Conservation (phyloP, 2,888 invertebrate genomes). For the Pollenia amentaria region DNA sequence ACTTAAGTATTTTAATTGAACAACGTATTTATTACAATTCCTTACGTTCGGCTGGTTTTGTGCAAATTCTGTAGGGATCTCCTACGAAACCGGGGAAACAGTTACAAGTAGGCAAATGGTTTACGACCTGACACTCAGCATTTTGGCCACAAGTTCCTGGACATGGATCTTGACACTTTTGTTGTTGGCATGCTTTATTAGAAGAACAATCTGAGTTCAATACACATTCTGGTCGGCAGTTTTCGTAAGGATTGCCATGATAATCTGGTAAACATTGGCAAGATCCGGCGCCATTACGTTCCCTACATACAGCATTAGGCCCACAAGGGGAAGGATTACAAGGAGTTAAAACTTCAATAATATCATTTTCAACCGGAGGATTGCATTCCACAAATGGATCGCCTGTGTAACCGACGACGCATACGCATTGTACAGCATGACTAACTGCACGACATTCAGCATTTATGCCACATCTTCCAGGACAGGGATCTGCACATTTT, state of each 20-base stretch:
- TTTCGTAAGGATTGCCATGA: constrained; percentile 91
- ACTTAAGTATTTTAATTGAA: constrained; percentile 68
- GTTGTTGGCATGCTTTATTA: constrained; percentile 89
- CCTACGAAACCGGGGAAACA: constrained; percentile 90
- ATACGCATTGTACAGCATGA: constrained; percentile 90
- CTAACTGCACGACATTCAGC: constrained; percentile 91
- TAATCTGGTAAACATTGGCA: constrained; percentile 90
- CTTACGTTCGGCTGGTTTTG: constrained; percentile 86
- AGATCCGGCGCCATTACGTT: constrained; percentile 87
- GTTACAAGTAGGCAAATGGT: constrained; percentile 89
- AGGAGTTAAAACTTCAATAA: constrained; percentile 86
- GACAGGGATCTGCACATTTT: constrained; percentile 91
- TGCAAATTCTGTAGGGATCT: constrained; percentile 89
- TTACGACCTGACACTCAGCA: constrained; percentile 90
- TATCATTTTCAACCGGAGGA: constrained; percentile 81
- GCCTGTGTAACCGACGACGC: constrained; percentile 88
- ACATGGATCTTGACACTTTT: constrained; percentile 92
- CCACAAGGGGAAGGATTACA: constrained; percentile 88
- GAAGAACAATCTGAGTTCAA: constrained; percentile 90
- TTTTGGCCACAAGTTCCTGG: constrained; percentile 91
- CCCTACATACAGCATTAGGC: constrained; percentile 90
- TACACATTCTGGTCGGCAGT: constrained; percentile 90
- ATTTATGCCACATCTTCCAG: constrained; percentile 89
- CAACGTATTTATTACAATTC: constrained; percentile 74
- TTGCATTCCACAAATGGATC: constrained; percentile 91